Evolutionary conservation across 2,888 invertebrate species (phyloP).

Genomic region (Gerris lacustris): DNA sequence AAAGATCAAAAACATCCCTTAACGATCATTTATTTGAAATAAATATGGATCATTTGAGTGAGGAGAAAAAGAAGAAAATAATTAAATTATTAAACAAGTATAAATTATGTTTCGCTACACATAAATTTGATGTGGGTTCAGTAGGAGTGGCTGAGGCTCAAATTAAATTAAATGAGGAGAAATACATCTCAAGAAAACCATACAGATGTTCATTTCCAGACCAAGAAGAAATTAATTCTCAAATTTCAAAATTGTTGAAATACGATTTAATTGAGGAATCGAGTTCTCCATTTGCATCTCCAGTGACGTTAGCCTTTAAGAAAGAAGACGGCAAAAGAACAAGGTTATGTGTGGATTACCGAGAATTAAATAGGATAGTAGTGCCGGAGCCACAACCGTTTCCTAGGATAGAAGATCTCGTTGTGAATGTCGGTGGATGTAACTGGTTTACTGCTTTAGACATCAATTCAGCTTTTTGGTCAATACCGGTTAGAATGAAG

Average conservation of each 20-base stretch:
- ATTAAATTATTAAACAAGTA: slow-evolving; percentile 15
- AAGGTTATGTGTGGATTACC: slow-evolving; percentile 7
- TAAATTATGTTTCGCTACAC: slow-evolving; percentile 15
- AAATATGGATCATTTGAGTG: slow-evolving; percentile 13
- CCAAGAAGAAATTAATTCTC: slow-evolving; percentile 14
- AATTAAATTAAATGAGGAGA: slow-evolving; percentile 13
- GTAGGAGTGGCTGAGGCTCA: slow-evolving; percentile 16
- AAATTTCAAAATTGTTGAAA: too few species aligned
- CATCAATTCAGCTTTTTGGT: slow-evolving; percentile 22
- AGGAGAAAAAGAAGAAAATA: slow-evolving; percentile 18
- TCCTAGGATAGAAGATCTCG: slow-evolving; percentile 9
- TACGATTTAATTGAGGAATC: slow-evolving; percentile 19
- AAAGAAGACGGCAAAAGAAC: slow-evolving; percentile 13
- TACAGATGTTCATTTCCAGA: slow-evolving; percentile 15
- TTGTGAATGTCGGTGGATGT: slow-evolving; percentile 1
- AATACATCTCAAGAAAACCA: slow-evolving; percentile 12
- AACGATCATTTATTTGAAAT: slow-evolving; percentile 9
- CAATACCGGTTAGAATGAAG: slow-evolving; percentile 10
- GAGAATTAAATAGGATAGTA: slow-evolving; percentile 4
- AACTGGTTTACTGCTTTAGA: slow-evolving; percentile 13
- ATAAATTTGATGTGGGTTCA: slow-evolving; percentile 19
- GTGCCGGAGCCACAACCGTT: slow-evolving; percentile 8
- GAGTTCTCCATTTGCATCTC: slow-evolving; percentile 17
- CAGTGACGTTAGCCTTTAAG: slow-evolving; percentile 20
- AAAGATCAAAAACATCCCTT: slow-evolving; percentile 13